Percentiles rank a stretch among this genome's conserved stretches.
Evolutionary conservation across 2,797 vertebrate species (phyloP).

Genomic region (Pachyuromys duprasi): DNA sequence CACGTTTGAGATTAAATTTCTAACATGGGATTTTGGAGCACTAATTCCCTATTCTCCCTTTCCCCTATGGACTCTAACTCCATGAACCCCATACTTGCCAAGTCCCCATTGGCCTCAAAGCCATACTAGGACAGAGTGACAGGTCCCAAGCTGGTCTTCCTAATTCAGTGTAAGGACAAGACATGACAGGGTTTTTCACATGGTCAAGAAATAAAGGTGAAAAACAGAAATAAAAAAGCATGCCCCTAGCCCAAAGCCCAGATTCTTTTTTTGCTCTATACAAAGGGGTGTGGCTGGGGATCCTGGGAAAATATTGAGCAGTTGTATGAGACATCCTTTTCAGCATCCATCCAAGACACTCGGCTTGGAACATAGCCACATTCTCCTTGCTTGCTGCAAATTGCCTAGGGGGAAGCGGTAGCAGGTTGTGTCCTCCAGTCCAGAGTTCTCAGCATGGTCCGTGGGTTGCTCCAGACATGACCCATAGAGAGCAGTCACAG

Average conservation of each 20-base stretch:
- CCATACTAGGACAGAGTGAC: not conserved
- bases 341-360: not conserved
- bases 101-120: not conserved
- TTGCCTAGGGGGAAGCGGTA: not conserved
- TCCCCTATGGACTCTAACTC: not conserved
- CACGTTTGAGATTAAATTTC: not conserved
- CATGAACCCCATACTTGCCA: not conserved
- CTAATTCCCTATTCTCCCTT: too few species aligned
- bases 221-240: not conserved
- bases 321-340: too few species aligned
- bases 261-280: not conserved
- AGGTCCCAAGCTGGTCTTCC: not conserved
- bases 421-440: not conserved
- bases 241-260: accelerated
- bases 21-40: not conserved
- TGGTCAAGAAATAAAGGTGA: not conserved
- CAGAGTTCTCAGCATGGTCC: not conserved
- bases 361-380: not conserved
- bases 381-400: not conserved
- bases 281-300: not conserved
- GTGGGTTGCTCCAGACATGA: too few species aligned
- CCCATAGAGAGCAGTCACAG: not conserved
- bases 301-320: not conserved
- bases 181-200: not conserved
- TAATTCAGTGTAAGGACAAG: not conserved